Percentiles rank a stretch among this genome's conserved stretches.
Conservation (phyloP, 1,140 invertebrate genomes). For the Diorhabda sublineata region DNA sequence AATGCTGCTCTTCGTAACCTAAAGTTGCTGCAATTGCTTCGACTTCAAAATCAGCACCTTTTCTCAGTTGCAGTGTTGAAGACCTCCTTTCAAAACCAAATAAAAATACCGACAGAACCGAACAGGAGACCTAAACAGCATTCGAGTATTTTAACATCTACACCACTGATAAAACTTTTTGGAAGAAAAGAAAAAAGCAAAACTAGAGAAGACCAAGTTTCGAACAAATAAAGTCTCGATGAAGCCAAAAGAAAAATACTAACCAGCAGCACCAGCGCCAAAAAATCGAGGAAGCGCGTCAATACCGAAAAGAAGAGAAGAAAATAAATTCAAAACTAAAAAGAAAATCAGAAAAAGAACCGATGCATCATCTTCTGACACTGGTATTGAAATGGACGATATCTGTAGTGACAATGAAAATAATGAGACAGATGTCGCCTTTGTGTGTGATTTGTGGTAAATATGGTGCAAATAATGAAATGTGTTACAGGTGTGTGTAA, state of each 20-base stretch:
- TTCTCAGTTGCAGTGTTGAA: too few species aligned
- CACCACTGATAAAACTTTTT: too few species aligned
- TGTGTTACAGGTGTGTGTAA: constrained; percentile 24
- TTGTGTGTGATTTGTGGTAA: constrained; percentile 9
- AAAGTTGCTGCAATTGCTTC: constrained; percentile 10
- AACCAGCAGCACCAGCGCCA: background rate
- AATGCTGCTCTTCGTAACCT: constrained; percentile 9
- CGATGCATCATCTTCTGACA: background rate
- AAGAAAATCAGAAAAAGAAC: constrained; percentile 4
- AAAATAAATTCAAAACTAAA: background rate
- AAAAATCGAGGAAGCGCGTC: background rate
- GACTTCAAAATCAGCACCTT: too few species aligned
- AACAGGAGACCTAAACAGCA: background rate
- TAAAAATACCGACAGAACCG: constrained; percentile 2
- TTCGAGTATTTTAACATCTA: too few species aligned
- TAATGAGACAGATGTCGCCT: constrained; percentile 4
- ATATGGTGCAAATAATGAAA: constrained; percentile 17
- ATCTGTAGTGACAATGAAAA: too few species aligned
- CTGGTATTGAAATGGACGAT: too few species aligned
- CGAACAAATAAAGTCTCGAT: background rate
- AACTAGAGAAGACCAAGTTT: constrained; percentile 3
- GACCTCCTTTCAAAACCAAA: constrained; percentile 12
- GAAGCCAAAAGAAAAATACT: background rate
- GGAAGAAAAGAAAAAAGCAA: background rate
- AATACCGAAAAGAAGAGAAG: background rate